These are phyloP conservation scores for Parnassius smintheus DNA, from an alignment of 2,888 invertebrate species.

Conservation along the genomic window DNA sequence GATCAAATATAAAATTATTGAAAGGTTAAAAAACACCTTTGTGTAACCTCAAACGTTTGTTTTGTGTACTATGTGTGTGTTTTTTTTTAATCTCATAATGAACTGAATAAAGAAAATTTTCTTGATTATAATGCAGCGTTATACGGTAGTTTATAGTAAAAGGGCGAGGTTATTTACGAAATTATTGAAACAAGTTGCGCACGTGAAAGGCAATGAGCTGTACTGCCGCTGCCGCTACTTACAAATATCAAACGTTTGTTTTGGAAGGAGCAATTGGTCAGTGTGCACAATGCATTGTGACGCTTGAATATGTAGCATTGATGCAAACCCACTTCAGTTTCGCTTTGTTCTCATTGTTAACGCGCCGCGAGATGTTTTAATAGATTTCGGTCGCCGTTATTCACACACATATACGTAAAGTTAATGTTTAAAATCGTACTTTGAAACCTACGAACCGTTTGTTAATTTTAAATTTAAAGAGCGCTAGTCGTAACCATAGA, in stretches of 20 bases:
- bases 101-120: conserved; percentile 9
- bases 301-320: conserved; percentile 2
- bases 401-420: not conserved
- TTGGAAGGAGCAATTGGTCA: conserved; percentile 5
- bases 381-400: conserved; percentile 1
- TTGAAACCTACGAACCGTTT: too few species aligned
- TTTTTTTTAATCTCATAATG: conserved; percentile 2
- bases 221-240: conserved; percentile 2
- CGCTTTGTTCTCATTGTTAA: conserved; percentile 5
- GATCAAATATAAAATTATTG: not conserved
- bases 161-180: conserved; percentile 36
- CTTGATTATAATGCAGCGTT: conserved; percentile 3
- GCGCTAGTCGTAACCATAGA: too few species aligned
- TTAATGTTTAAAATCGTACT: too few species aligned
- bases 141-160: conserved; percentile 32
- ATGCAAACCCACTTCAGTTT: conserved; percentile 15
- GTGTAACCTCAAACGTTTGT: conserved; percentile 15
- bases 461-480: too few species aligned
- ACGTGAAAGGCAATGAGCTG: conserved; percentile 31
- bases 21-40: conserved; percentile 19
- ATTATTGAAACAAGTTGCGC: conserved; percentile 32
- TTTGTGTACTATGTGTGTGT: conserved; percentile 4
- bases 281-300: not conserved
- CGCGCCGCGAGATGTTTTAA: conserved; percentile 4
- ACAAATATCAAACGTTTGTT: not conserved